Conservation (phyloP, 64 coral and sea anemone genomes). For the Acropora yongei region DNA sequence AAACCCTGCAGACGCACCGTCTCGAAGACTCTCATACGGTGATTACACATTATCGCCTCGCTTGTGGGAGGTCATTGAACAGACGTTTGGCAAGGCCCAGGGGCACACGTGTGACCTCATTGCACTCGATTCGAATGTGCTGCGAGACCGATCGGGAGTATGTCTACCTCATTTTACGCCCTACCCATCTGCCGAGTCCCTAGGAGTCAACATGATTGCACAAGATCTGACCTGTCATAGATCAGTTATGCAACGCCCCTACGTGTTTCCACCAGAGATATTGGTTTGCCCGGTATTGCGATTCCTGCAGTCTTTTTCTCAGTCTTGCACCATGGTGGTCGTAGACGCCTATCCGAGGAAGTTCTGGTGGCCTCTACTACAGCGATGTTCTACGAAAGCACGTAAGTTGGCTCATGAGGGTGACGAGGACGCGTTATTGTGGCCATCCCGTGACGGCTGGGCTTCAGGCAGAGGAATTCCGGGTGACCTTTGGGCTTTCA, state of each 20-base stretch:
- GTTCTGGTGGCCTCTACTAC: no score
- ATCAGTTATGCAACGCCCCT: no score
- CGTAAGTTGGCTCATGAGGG: background rate
- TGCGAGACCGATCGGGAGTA: no score
- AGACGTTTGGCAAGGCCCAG: no score
- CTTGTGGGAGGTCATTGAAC: no score
- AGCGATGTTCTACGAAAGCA: background rate
- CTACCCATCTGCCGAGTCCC: no score
- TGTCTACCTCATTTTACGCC: no score
- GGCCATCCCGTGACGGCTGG: slow-evolving; percentile 5
- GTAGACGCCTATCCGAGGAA: no score
- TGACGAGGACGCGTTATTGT: slow-evolving; percentile 1
- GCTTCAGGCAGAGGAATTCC: background rate
- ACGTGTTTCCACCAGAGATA: background rate
- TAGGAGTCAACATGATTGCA: background rate
- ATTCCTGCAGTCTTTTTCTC: no score
- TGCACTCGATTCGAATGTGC: no score
- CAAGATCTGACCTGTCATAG: background rate
- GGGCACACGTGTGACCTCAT: no score
- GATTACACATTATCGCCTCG: background rate
- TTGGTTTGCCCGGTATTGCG: background rate
- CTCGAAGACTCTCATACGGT: background rate
- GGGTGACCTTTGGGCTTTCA: slow-evolving; percentile 31
- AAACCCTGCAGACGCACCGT: background rate
- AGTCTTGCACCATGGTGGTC: no score